Evolutionary conservation across 2,797 vertebrate species (phyloP), one percentile per base, ranked within the genome.

Genomic region (Chanos chanos): DNA sequence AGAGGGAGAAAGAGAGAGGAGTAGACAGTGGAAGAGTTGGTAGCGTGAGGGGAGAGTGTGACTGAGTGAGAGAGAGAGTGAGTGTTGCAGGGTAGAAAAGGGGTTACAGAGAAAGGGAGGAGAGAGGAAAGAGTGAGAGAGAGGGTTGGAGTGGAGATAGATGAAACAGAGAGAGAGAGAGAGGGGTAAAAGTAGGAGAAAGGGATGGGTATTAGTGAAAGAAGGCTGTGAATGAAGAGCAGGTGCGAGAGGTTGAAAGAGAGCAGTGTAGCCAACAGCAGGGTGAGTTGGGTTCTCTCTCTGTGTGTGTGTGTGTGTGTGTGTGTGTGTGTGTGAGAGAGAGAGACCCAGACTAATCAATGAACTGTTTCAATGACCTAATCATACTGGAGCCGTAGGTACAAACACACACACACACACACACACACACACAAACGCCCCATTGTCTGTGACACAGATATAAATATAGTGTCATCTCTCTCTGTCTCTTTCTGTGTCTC

Each of bases 181-280:
- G 39, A 19, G 4, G 5, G 19, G 21, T 21, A 12, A 43, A 24
- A n/a, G 48, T 58, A n/a, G 3, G 37, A 18, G 41, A 8, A 40
- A 55, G 9, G 30, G 52, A 21, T 34, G 27, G 44, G 12, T 7
- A 4, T 12, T 15, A 5, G 27, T 33, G 5, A 34, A 10, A 49
- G 13, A n/a, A 12, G 15, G 27, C 41, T 27, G 43, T 4, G 3
- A 33, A 34, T 34, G 22, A 33, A 33, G 18, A 43, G 18, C 13
- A 8, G 8, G 76, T 80, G 4, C 74, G 77, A 72, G 74, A 72
- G 78, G 64, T 52, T 65, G 51, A n/a, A 47, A 70, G 37, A 56
- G 28, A 64, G 45, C 64, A 57, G 54, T 41, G 7, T 36, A 55
- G 10, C 31, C 50, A 18, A n/a, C 36, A 31, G 44, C 15, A 45